Evolutionary conservation across 2,888 invertebrate species (phyloP).

Genomic region (Aradus depressus): DNA sequence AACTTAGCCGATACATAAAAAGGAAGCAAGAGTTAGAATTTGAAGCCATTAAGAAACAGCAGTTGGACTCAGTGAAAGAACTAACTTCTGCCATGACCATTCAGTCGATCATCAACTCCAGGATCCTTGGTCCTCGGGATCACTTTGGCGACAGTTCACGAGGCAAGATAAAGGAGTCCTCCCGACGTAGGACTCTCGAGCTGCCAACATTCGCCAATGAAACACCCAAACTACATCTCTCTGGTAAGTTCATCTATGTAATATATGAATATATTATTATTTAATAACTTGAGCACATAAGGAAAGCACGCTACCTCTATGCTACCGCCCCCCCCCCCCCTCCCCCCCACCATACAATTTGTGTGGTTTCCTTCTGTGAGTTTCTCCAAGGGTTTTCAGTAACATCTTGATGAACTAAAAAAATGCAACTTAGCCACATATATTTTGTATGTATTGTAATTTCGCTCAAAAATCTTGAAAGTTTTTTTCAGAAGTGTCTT

Average conservation of each 20-base stretch:
- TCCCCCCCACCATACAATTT: too few species aligned
- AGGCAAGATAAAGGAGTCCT: background rate
- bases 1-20: conserved; percentile 30
- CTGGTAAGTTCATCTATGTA: background rate
- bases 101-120: background rate
- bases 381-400: too few species aligned
- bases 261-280: too few species aligned
- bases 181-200: conserved; percentile 6
- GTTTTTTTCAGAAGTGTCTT: too few species aligned
- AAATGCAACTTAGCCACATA: too few species aligned
- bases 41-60: conserved; percentile 17
- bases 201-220: conserved; percentile 5
- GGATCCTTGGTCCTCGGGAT: conserved; percentile 1
- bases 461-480: too few species aligned
- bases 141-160: background rate
- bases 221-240: background rate
- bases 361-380: too few species aligned
- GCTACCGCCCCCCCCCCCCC: too few species aligned
- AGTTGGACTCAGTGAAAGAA: conserved; percentile 5
- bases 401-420: too few species aligned
- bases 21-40: conserved; percentile 29
- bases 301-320: too few species aligned
- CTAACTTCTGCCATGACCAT: background rate
- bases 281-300: too few species aligned
- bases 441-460: too few species aligned